phyloP scores from a whole-genome alignment of 2,113 vertebrate species.

The Gobio gobio region DNA sequence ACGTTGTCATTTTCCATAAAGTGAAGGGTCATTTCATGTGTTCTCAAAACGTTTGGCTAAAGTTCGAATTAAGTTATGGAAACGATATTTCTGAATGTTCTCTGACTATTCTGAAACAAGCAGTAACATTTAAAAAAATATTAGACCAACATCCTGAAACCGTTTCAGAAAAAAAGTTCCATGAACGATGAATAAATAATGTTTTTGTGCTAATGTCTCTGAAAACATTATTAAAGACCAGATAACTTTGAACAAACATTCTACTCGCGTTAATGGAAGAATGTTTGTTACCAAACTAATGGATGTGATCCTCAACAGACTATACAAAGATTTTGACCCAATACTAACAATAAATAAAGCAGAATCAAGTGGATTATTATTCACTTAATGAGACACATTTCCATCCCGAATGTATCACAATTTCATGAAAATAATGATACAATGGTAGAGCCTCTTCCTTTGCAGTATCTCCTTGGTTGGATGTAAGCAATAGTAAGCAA shows the following conservation, averaged over 20 bases:
- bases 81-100: too few species aligned
- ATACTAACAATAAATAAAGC: background rate
- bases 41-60: background rate
- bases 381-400: background rate
- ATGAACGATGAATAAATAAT: too few species aligned
- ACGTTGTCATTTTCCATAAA: background rate
- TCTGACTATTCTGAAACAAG: too few species aligned
- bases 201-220: too few species aligned
- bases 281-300: background rate
- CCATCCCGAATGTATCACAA: background rate
- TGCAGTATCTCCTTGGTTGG: background rate
- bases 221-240: too few species aligned
- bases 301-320: background rate
- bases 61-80: too few species aligned
- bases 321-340: background rate
- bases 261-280: too few species aligned
- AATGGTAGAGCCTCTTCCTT: background rate
- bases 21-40: too few species aligned
- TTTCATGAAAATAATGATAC: background rate
- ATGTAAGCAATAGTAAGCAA: background rate
- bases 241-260: too few species aligned
- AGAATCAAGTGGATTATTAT: background rate
- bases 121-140: too few species aligned
- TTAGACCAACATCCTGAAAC: too few species aligned
- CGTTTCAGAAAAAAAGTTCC: too few species aligned